Percentiles rank a stretch among this genome's conserved stretches.
Conservation (phyloP, 2,113 vertebrate species). For the Chitala chitala region DNA sequence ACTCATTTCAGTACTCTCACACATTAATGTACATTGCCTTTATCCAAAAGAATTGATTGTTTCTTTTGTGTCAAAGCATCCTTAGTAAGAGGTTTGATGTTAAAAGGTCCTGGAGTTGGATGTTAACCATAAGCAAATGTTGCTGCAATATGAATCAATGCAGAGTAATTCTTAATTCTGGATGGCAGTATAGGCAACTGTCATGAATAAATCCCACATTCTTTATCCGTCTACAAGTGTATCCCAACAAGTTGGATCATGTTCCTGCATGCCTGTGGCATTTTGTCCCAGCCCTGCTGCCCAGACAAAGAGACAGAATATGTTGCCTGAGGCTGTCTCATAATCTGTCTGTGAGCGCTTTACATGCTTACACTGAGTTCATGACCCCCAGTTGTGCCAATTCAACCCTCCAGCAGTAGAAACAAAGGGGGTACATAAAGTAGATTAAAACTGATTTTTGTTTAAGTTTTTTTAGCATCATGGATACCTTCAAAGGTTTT, state of each 20-base stretch:
- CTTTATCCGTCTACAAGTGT: not conserved
- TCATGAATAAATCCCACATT: no score
- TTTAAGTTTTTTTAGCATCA: constrained; percentile 32
- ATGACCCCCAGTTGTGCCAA: not conserved
- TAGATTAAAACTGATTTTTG: not conserved
- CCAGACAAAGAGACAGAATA: constrained; percentile 3
- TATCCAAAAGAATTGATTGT: no score
- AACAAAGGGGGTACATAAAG: not conserved
- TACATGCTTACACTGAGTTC: not conserved
- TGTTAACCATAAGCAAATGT: no score
- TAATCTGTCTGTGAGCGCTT: no score
- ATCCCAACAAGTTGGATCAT: not conserved
- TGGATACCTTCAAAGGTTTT: constrained; percentile 82
- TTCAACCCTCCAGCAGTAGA: constrained; percentile 1
- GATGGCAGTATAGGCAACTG: no score
- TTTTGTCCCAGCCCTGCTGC: not conserved
- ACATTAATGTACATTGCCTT: no score
- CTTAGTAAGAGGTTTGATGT: no score
- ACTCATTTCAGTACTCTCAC: not conserved
- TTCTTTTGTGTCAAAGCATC: no score
- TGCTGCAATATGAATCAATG: no score
- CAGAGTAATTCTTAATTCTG: no score
- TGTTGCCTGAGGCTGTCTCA: constrained; percentile 16
- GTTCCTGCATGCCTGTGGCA: not conserved
- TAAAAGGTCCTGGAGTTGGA: no score